Evolutionary conservation across 2,797 vertebrate genomes (phyloP).

Genomic region (Spinus pinus): DNA sequence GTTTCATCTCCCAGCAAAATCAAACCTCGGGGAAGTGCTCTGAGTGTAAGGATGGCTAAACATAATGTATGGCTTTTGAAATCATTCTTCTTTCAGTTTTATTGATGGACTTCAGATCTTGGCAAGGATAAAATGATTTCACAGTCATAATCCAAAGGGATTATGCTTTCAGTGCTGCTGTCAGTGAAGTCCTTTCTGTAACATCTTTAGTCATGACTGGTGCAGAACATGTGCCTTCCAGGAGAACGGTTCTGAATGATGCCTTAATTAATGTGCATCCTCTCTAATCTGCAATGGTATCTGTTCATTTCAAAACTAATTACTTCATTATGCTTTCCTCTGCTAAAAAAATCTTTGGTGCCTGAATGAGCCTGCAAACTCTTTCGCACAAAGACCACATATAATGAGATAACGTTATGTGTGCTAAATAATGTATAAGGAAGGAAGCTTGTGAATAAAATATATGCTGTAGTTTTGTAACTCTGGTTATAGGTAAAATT

Average conservation of each 20-base stretch:
- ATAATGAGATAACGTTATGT: background rate
- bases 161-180: background rate
- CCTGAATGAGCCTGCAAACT: background rate
- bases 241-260: slow-evolving; percentile 13
- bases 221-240: background rate
- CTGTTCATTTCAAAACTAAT: slow-evolving; percentile 21
- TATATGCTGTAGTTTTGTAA: background rate
- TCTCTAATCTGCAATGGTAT: slow-evolving; percentile 6
- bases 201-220: background rate
- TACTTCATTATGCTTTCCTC: slow-evolving; percentile 11
- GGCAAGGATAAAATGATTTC: background rate
- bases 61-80: background rate
- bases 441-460: slow-evolving; percentile 22
- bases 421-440: slow-evolving; percentile 36
- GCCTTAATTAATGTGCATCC: slow-evolving; percentile 42
- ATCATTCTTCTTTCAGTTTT: background rate
- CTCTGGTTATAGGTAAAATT: background rate
- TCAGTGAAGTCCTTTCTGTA: background rate
- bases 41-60: background rate
- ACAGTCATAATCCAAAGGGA: background rate
- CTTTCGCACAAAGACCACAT: slow-evolving; percentile 13
- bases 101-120: background rate
- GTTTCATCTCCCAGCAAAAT: slow-evolving; percentile 1
- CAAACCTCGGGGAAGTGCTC: background rate
- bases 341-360: background rate